Percentiles rank a stretch among this genome's conserved stretches.
phyloP scores from a whole-genome alignment of 2,888 invertebrate genomes.

The Drosophila subquinaria region DNA sequence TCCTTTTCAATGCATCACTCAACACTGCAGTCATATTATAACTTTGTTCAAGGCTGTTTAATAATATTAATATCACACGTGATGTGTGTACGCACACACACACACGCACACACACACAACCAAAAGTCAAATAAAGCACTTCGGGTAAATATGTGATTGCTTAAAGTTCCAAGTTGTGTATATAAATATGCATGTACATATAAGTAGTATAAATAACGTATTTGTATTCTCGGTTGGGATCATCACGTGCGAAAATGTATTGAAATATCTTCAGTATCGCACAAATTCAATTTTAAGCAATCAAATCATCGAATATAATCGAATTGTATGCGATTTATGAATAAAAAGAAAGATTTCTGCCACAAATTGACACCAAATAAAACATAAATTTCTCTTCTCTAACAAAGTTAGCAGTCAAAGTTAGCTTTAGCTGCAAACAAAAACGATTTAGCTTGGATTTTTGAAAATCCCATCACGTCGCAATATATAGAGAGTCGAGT shows the following conservation, averaged over 20 bases:
- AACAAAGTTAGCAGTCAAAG: constrained; percentile 73
- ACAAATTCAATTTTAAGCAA: constrained; percentile 68
- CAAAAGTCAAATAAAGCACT: not conserved
- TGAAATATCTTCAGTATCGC: constrained; percentile 57
- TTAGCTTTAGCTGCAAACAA: constrained; percentile 68
- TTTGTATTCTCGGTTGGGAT: constrained; percentile 41
- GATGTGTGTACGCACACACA: constrained; percentile 3
- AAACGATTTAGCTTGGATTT: constrained; percentile 73
- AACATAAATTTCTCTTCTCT: constrained; percentile 70
- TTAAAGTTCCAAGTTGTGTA: constrained; percentile 23
- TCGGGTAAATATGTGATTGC: constrained; percentile 3
- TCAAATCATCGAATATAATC: constrained; percentile 70
- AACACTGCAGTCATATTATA: constrained; percentile 1
- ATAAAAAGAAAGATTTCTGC: constrained; percentile 70
- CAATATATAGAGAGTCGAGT: constrained; percentile 43
- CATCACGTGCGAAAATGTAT: constrained; percentile 56
- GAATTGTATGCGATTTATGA: constrained; percentile 69
- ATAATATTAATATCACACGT: constrained; percentile 21
- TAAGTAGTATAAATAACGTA: constrained; percentile 8
- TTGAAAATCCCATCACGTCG: constrained; percentile 75
- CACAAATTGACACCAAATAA: constrained; percentile 75
- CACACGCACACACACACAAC: not conserved
- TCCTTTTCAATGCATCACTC: not conserved
- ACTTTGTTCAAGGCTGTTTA: constrained; percentile 7
- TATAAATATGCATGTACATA: not conserved